Conservation (phyloP, 1,140 invertebrate genomes). For the Listronotus bonariensis region DNA sequence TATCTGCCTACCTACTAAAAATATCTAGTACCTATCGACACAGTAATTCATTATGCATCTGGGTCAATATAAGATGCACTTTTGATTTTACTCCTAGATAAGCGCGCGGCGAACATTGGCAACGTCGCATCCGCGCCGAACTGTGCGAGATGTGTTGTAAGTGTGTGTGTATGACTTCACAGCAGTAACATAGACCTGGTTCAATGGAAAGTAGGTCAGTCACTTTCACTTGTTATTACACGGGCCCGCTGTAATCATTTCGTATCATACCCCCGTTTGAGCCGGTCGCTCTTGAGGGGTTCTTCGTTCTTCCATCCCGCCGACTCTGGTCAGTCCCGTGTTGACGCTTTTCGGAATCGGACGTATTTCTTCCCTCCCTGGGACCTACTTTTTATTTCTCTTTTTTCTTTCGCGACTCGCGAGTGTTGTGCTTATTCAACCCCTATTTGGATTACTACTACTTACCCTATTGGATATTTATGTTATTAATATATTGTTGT, state of each 20-base stretch:
- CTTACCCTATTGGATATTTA: conserved; percentile 7
- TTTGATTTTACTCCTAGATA: too few species aligned
- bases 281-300: conserved; percentile 58
- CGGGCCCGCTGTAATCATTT: conserved; percentile 65
- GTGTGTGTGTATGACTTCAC: conserved; percentile 53
- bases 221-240: conserved; percentile 70
- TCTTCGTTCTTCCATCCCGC: conserved; percentile 37
- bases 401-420: conserved; percentile 7
- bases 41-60: neutral
- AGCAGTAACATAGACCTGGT: conserved; percentile 70
- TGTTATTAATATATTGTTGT: neutral
- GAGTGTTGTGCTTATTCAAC: conserved; percentile 14
- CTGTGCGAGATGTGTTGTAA: conserved; percentile 46
- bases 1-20: too few species aligned
- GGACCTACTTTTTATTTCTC: conserved; percentile 9
- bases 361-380: neutral
- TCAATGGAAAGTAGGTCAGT: conserved; percentile 69
- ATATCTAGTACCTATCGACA: too few species aligned
- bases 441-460: conserved; percentile 11
- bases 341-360: conserved; percentile 2
- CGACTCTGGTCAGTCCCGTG: conserved; percentile 28
- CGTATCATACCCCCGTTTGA: conserved; percentile 63
- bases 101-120: conserved; percentile 38
- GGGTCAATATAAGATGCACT: conserved; percentile 17
- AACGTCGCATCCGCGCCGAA: conserved; percentile 21